These are phyloP conservation scores for Eristalis tenax DNA, from an alignment of 2,888 invertebrate species.

Conservation along the genomic window DNA sequence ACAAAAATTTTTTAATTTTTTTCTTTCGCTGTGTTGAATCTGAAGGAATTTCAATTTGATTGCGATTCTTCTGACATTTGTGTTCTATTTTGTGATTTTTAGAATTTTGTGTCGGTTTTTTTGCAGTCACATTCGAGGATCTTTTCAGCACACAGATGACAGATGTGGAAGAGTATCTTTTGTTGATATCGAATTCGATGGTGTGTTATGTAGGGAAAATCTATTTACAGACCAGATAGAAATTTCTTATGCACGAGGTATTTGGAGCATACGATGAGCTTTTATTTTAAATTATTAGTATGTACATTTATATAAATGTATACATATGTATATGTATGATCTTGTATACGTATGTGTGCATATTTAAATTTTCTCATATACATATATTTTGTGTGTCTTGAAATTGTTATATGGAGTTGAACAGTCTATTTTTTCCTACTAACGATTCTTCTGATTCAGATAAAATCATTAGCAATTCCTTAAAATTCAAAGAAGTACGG, in stretches of 20 bases:
- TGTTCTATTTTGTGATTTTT: constrained; percentile 37
- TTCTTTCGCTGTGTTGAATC: constrained; percentile 5
- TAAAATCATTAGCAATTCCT: neutral
- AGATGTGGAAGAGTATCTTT: constrained; percentile 35
- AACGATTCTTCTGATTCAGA: neutral
- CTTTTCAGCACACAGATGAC: constrained; percentile 34
- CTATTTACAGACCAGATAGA: constrained; percentile 13
- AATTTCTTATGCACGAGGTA: constrained; percentile 12
- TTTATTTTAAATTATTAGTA: constrained; percentile 25
- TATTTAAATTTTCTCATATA: no score
- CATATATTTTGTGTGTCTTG: neutral
- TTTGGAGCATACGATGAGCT: constrained; percentile 44
- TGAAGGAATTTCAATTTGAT: constrained; percentile 46
- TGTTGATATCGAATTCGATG: constrained; percentile 53
- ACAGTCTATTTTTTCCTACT: neutral
- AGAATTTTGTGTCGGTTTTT: constrained; percentile 11
- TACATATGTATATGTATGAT: neutral
- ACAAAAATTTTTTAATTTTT: constrained; percentile 66
- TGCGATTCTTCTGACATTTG: constrained; percentile 49
- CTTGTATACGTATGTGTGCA: neutral
- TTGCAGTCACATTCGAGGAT: constrained; percentile 47
- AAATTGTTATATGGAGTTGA: neutral
- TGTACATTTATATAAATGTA: neutral
- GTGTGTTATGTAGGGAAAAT: constrained; percentile 27
- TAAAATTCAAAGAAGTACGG: neutral